Evolutionary conservation across 92 coral and sea anemone species (phyloP), one percentile per base, ranked within the genome.

Genomic region (Palythoa heliodiscus): DNA sequence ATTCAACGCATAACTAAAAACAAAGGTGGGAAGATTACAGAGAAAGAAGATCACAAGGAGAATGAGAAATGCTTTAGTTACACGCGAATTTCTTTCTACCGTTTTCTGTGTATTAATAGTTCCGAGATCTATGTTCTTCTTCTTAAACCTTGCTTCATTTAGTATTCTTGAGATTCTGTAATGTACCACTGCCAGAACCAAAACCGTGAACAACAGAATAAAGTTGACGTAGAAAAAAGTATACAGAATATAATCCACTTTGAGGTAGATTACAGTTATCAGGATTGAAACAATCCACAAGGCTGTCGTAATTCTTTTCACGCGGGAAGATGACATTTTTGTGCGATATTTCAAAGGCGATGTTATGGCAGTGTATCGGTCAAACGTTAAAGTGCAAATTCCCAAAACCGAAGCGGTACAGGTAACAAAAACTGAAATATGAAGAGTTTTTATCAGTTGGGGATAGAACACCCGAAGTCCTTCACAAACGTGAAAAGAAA

Each of bases 341-440:
- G 88, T 16, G 50, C 97, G 86, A 74, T 93, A 93, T 58, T 83
- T 89, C 20, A 91, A 52, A 22, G 97, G 97, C 5, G 90, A 85
- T 17, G 90, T 85, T 20, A 93, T 83, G 5, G 93, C 86, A 43
- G 88, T 78, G 68, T 91, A 93, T 22, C 97, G 92, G 78, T 93
- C 97, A 48, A 93, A 78, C 4, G 93, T 92, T 70, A 93, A 88
- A 5, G 92, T 89, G 9, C 90, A 92, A 52, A 93, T 90, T 52
- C 95, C 92, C 75, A 93, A 72, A 4, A 93, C 94, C 24, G 97
- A 93, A 3, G 97, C 95, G 4, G 97, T 82, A 25, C 97, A 93
- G 25, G 97, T 91, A 50, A 91, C 83, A 73, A 93, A 93, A 63
- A 91, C 90, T 22, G 89, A 88, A 57, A 93, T 73, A 69, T 93